Base-by-base conservation (phyloP, 2,888 invertebrate genomes). In the Beris morrisii region DNA sequence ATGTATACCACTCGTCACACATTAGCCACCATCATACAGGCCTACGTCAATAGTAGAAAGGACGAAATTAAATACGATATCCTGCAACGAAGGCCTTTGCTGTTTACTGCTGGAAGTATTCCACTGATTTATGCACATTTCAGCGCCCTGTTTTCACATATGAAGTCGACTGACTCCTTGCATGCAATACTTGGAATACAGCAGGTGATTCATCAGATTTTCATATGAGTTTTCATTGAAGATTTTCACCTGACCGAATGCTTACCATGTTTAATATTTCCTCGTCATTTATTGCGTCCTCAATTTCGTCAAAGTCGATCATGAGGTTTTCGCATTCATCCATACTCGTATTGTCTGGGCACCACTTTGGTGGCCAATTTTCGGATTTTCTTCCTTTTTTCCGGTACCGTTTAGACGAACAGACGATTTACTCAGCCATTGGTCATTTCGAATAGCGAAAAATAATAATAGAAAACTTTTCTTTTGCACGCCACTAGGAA, bases 281-380 rank as follows among this genome's bases (percentile, higher is more conserved):
- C 71, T 73, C 69, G 66, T 70, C 68, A 67, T 67, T 72, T 70
- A 72, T 73, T 71, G 70, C 72, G 73, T 74, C 76, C 74, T 76
- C 74, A 77, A 78, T 77, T 74, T 73, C 74, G 75, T 76, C 77
- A 76, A 78, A 72, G 74, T 77, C 76, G 74, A 78, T 77, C 74
- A 78, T 75, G 75, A 78, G 77, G 75, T 81, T 81, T 75, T 81
- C 80, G 76, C 81, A 81, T 78, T 80, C 80, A 79, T 81, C 81
- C 81, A 81, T 81, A 22, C 22, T 22, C 22, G 22, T 22, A 75
- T 80, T 81, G 79, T 74, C 75, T 70, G 73, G 74, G 48, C 58
- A 66, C 65, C 65, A 15, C 30, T 31, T 45, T 30, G 55, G 53
- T 64, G 53, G 45, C 46, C 46, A 64, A 64, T 22, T 32, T 30